These are phyloP conservation scores for Struthidea cinerea DNA, from an alignment of 2,113 vertebrate genomes.

Conservation along the genomic window DNA sequence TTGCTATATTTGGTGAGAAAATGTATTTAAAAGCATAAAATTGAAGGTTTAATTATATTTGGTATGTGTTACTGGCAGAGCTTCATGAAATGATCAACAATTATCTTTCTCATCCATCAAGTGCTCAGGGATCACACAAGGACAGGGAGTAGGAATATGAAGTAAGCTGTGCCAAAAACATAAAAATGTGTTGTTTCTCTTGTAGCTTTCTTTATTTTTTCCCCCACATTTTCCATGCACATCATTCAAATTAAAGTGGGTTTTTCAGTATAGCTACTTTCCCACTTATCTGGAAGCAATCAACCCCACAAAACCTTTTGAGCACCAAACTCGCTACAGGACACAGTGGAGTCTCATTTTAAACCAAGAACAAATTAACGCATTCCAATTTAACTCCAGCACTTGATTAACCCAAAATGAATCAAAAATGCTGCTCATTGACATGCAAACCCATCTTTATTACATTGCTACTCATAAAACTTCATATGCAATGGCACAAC, in stretches of 20 bases:
- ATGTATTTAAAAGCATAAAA: slow-evolving; percentile 23
- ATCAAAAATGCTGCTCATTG: slow-evolving; percentile 22
- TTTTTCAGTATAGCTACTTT: background rate
- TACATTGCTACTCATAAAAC: slow-evolving; percentile 39
- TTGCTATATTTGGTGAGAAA: slow-evolving; percentile 20
- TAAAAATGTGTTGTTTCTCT: background rate
- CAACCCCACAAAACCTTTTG: slow-evolving; percentile 11
- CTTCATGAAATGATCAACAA: slow-evolving; percentile 60
- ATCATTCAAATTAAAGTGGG: background rate
- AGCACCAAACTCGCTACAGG: background rate
- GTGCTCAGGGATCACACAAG: slow-evolving; percentile 40
- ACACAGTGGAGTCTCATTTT: background rate
- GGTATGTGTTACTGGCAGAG: slow-evolving; percentile 32
- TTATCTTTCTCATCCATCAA: slow-evolving; percentile 61
- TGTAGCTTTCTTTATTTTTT: background rate
- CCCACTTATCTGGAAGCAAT: slow-evolving; percentile 32
- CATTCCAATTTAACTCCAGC: background rate
- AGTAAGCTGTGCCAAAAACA: slow-evolving; percentile 4
- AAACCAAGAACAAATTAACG: slow-evolving; percentile 4
- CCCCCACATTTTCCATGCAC: background rate
- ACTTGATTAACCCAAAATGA: slow-evolving; percentile 35
- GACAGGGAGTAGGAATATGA: slow-evolving; percentile 29
- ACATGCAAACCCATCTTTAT: slow-evolving; percentile 22
- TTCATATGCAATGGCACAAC: slow-evolving; percentile 5
- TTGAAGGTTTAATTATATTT: slow-evolving; percentile 49